Evolutionary conservation across 1,140 invertebrate genomes (phyloP).

Genomic region (Bacillus rossius): DNA sequence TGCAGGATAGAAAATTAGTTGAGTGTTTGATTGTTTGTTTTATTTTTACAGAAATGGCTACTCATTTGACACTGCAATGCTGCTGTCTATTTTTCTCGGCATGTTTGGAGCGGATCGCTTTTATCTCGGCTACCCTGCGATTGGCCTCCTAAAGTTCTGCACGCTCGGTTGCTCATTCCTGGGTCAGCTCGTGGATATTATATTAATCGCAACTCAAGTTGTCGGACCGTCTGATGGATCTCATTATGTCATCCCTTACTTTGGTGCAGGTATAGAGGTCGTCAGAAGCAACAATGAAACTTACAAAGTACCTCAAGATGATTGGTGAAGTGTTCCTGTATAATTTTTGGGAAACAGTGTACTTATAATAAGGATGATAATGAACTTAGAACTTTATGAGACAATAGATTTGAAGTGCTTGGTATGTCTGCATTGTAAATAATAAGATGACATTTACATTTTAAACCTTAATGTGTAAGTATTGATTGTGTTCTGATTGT

Average conservation of each 20-base stretch:
- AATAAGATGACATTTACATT: too few species aligned
- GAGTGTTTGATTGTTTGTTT: too few species aligned
- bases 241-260: conserved; percentile 92
- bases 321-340: conserved; percentile 67
- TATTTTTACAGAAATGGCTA: conserved; percentile 82
- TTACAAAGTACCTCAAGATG: conserved; percentile 72
- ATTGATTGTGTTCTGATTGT: too few species aligned
- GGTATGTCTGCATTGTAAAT: too few species aligned
- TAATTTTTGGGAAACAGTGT: too few species aligned
- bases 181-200: conserved; percentile 92
- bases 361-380: too few species aligned
- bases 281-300: conserved; percentile 81
- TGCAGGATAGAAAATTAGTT: too few species aligned
- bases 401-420: too few species aligned
- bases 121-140: conserved; percentile 93
- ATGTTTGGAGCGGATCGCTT: conserved; percentile 98
- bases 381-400: too few species aligned
- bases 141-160: conserved; percentile 91
- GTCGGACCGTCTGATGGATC: conserved; percentile 94
- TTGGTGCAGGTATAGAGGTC: conserved; percentile 78
- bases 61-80: conserved; percentile 83
- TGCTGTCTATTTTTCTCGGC: conserved; percentile 92
- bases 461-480: too few species aligned
- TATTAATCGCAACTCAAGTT: conserved; percentile 90
- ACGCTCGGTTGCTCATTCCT: conserved; percentile 95